phyloP scores from a whole-genome alignment of 2,113 vertebrate genomes.

The Anarrhichthys ocellatus region DNA sequence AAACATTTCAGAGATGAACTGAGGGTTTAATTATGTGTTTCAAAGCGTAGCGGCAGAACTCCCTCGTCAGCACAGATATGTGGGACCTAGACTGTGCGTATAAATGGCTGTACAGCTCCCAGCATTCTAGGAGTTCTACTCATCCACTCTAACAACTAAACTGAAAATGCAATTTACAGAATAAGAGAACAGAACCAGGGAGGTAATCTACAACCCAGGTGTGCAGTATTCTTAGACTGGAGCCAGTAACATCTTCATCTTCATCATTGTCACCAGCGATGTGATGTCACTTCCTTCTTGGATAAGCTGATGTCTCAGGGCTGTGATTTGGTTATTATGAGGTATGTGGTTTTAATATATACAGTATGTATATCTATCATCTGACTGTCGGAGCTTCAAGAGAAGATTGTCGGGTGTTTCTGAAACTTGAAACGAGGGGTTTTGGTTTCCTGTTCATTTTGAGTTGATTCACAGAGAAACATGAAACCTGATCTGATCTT shows the following conservation, averaged over 20 bases:
- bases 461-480: no score
- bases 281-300: no score
- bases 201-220: neutral
- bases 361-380: no score
- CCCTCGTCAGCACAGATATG: conserved; percentile 38
- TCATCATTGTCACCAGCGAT: neutral
- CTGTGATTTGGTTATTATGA: no score
- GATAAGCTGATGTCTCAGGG: no score
- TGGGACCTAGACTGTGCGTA: neutral
- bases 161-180: neutral
- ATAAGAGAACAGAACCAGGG: neutral
- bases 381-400: no score
- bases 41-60: neutral
- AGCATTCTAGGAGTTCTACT: neutral
- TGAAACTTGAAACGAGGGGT: no score
- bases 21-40: conserved; percentile 22
- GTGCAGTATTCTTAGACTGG: neutral
- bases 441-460: no score
- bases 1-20: conserved; percentile 2
- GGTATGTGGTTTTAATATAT: no score
- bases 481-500: no score
- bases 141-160: conserved; percentile 2
- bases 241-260: neutral
- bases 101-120: neutral
- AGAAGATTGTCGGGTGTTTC: no score